These are phyloP conservation scores for Cranoglanis bouderius DNA, from an alignment of 2,113 vertebrate species.

Conservation along the genomic window DNA sequence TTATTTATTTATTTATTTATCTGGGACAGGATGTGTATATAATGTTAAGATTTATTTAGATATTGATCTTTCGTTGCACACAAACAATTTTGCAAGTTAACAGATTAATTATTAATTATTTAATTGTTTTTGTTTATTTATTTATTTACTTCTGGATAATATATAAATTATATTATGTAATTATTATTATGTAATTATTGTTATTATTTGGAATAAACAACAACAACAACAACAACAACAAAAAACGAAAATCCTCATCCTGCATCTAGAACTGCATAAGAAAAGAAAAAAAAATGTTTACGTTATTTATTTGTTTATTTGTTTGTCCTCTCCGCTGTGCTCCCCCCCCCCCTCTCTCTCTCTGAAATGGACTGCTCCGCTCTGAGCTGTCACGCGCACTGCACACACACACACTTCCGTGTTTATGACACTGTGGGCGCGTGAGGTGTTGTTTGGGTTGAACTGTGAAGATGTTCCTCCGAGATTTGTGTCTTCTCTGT, in stretches of 20 bases:
- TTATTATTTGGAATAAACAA: too few species aligned
- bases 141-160: background rate
- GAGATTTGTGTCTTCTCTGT: conserved; percentile 26
- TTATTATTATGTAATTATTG: too few species aligned
- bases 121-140: background rate
- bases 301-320: background rate
- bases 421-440: background rate
- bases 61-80: too few species aligned
- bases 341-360: background rate
- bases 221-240: too few species aligned
- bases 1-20: background rate
- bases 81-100: background rate
- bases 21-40: too few species aligned
- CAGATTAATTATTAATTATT: background rate
- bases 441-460: background rate
- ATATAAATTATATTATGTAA: background rate
- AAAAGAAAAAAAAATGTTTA: too few species aligned
- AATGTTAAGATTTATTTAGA: too few species aligned
- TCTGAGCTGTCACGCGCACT: conserved; percentile 3
- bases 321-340: background rate
- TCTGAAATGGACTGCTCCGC: background rate
- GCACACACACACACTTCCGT: background rate
- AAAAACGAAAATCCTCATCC: background rate
- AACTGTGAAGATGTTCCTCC: background rate
- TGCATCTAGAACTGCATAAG: background rate